Conservation (phyloP, 2,113 vertebrate species). For the Tachysurus vachellii region DNA sequence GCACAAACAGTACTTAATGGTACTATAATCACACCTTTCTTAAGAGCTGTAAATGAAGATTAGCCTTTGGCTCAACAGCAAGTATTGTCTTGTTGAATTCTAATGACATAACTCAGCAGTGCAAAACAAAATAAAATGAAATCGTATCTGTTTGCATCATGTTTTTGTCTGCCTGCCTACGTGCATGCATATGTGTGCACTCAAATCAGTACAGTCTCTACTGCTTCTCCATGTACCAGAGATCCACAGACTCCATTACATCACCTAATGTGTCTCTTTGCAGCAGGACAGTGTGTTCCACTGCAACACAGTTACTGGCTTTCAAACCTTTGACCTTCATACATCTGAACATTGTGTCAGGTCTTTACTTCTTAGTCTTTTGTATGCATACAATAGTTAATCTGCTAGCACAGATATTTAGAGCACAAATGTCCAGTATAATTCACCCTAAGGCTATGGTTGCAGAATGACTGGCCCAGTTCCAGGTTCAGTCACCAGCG, state of each 20-base stretch:
- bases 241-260: slow-evolving; percentile 25
- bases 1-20: background rate
- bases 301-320: slow-evolving; percentile 12
- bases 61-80: background rate
- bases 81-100: background rate
- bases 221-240: background rate
- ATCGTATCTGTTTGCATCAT: background rate
- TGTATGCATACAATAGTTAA: background rate
- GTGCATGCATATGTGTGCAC: background rate
- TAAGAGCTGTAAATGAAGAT: background rate
- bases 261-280: slow-evolving; percentile 9
- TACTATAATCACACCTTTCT: background rate
- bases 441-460: background rate
- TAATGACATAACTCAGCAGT: background rate
- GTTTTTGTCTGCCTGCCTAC: background rate
- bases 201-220: background rate
- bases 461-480: slow-evolving; percentile 26
- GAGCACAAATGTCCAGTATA: slow-evolving; percentile 1
- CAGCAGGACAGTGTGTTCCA: slow-evolving; percentile 22
- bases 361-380: background rate
- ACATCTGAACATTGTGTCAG: background rate
- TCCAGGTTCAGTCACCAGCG: slow-evolving; percentile 22
- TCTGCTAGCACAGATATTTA: slow-evolving; percentile 13
- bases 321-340: background rate
- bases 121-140: background rate